Evolutionary conservation across 2,888 invertebrate genomes (phyloP).

Genomic region (Ophion ventricosus): DNA sequence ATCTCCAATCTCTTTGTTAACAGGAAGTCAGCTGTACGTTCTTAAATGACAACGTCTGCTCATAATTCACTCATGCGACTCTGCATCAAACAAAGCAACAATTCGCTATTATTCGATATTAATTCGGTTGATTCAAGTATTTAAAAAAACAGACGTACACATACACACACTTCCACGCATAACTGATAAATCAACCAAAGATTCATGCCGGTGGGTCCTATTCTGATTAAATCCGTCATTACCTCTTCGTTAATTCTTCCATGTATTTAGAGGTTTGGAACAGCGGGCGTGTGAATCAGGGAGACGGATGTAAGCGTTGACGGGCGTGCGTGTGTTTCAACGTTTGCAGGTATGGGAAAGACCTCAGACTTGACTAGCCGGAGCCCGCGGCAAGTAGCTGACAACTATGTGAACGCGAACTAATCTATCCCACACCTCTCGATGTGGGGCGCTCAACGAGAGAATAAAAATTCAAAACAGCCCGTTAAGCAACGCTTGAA

Average conservation of each 20-base stretch:
- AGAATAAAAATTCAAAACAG: constrained; percentile 76
- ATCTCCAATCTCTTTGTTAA: constrained; percentile 7
- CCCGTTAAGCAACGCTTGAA: constrained; percentile 76
- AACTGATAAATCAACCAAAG: constrained; percentile 52
- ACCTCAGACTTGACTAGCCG: constrained; percentile 29
- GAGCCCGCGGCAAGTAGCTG: constrained; percentile 77
- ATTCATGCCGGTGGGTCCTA: constrained; percentile 58
- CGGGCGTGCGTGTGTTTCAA: constrained; percentile 9
- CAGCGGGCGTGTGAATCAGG: constrained; percentile 45
- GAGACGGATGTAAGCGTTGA: constrained; percentile 24
- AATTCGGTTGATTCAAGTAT: not conserved
- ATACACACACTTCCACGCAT: not conserved
- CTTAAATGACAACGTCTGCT: not conserved
- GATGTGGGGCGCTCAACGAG: constrained; percentile 66
- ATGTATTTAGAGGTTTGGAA: constrained; percentile 31
- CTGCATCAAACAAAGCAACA: not conserved
- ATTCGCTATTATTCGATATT: constrained; percentile 13
- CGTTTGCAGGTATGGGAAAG: constrained; percentile 39
- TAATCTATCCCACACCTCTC: constrained; percentile 79
- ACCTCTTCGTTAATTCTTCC: constrained; percentile 34
- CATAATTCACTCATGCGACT: not conserved
- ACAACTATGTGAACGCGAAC: constrained; percentile 75
- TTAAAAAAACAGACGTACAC: not conserved
- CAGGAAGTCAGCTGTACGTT: not conserved
- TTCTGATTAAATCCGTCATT: constrained; percentile 43